Evolutionary conservation across 2,888 invertebrate genomes (phyloP).

Genomic region (Amblyjoppa fuscipennis): DNA sequence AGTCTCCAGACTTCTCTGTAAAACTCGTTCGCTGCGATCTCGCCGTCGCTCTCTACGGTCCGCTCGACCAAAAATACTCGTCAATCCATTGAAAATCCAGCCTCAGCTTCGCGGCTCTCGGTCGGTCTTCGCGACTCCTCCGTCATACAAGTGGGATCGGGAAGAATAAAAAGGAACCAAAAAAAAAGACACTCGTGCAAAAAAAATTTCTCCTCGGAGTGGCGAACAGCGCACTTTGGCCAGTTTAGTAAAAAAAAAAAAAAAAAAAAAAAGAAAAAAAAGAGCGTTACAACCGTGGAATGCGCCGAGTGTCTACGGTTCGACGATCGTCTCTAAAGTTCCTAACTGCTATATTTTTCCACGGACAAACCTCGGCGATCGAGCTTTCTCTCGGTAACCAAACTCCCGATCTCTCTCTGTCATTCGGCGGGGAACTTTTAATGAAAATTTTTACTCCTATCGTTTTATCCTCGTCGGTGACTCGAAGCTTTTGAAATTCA

Average conservation of each 20-base stretch:
- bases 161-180: conserved; percentile 7
- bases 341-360: background rate
- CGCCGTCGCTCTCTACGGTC: background rate
- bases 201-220: background rate
- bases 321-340: conserved; percentile 26
- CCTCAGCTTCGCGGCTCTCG: conserved; percentile 11
- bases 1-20: background rate
- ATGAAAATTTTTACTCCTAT: background rate
- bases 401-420: conserved; percentile 1
- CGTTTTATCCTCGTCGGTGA: background rate
- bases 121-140: conserved; percentile 12
- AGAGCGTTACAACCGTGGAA: conserved; percentile 10
- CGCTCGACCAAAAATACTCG: background rate
- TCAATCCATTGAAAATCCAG: background rate
- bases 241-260: conserved; percentile 14
- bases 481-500: background rate
- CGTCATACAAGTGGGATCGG: conserved; percentile 38
- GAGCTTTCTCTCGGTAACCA: conserved; percentile 8
- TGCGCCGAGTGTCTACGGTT: conserved; percentile 27
- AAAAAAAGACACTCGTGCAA: background rate
- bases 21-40: background rate
- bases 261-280: background rate
- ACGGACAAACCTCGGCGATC: background rate
- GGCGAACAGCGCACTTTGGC: background rate
- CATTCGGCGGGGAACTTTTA: background rate